phyloP scores from a whole-genome alignment of 2,888 invertebrate genomes.

The Sussaba pulchella region DNA sequence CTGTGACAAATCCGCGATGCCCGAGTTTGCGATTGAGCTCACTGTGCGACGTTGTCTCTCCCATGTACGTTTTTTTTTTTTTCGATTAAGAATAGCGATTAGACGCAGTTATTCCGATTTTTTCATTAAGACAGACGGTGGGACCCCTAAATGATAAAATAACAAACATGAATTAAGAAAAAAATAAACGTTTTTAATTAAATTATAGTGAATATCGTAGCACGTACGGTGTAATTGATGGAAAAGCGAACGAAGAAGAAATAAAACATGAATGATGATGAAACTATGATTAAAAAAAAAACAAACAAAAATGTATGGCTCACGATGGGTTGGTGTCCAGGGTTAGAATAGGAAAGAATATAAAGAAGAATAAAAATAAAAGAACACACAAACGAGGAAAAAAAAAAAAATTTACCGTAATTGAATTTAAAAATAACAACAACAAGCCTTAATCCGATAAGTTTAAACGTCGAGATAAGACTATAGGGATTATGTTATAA shows the following conservation, averaged over 20 bases:
- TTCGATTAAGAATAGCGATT: slow-evolving; percentile 23
- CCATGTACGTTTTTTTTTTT: slow-evolving; percentile 24
- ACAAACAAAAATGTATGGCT: slow-evolving; percentile 43
- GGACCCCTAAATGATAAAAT: slow-evolving; percentile 74
- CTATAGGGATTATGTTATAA: slow-evolving; percentile 69
- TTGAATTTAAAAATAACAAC: slow-evolving; percentile 52
- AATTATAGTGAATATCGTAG: slow-evolving; percentile 79
- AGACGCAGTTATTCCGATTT: slow-evolving; percentile 52
- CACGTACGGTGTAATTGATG: slow-evolving; percentile 55
- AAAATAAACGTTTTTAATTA: slow-evolving; percentile 78
- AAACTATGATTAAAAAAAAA: background rate
- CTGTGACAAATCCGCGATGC: slow-evolving; percentile 62
- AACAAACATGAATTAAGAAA: background rate
- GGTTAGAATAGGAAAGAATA: slow-evolving; percentile 60
- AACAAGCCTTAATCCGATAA: slow-evolving; percentile 71
- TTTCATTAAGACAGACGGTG: slow-evolving; percentile 76
- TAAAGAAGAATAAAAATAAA: slow-evolving; percentile 38
- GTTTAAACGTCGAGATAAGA: slow-evolving; percentile 68
- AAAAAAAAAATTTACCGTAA: slow-evolving; percentile 44
- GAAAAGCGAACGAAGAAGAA: slow-evolving; percentile 24
- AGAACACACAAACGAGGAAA: slow-evolving; percentile 44
- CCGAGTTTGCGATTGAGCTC: slow-evolving; percentile 16
- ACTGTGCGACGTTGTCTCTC: slow-evolving; percentile 23
- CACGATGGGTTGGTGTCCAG: slow-evolving; percentile 57
- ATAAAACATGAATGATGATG: slow-evolving; percentile 6